phyloP scores from a whole-genome alignment of 2,888 invertebrate genomes.

The Lasioglossum vierecki region DNA sequence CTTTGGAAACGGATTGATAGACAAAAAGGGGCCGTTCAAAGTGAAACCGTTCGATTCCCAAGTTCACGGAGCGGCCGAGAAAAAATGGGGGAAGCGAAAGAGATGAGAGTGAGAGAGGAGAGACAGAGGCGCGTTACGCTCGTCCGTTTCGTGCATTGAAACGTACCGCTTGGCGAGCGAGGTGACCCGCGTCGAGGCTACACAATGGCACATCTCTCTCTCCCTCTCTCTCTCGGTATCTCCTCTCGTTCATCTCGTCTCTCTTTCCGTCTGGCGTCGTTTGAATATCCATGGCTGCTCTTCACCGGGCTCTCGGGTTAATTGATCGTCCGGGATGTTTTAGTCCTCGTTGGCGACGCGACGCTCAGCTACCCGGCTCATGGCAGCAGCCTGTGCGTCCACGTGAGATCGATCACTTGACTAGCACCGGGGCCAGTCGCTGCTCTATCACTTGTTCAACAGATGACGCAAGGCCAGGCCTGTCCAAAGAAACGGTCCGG shows the following conservation, averaged over 20 bases:
- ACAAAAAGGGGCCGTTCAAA: not conserved
- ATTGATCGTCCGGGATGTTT: constrained; percentile 65
- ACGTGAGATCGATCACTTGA: constrained; percentile 59
- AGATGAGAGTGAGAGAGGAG: constrained; percentile 10
- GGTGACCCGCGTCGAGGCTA: constrained; percentile 22
- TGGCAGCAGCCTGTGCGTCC: constrained; percentile 27
- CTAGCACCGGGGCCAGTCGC: constrained; percentile 14
- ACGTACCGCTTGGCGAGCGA: constrained; percentile 36
- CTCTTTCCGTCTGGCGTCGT: constrained; percentile 26
- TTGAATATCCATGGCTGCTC: constrained; percentile 39
- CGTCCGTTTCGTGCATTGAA: constrained; percentile 41
- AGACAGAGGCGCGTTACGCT: constrained; percentile 32
- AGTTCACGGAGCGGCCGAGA: not conserved
- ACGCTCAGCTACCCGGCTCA: constrained; percentile 26
- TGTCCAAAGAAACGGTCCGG: not conserved
- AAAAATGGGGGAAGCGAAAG: not conserved
- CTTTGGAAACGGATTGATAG: not conserved
- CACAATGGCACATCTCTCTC: constrained; percentile 22
- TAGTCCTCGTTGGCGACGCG: constrained; percentile 46
- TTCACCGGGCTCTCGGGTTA: constrained; percentile 51
- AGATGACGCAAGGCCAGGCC: constrained; percentile 43
- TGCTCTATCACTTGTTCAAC: constrained; percentile 54
- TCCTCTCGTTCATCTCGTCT: too few species aligned
- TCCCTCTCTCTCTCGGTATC: not conserved
- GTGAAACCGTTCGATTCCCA: constrained; percentile 17